These are phyloP conservation scores for Clitarchus hookeri DNA, from an alignment of 2,888 invertebrate genomes.

Conservation along the genomic window DNA sequence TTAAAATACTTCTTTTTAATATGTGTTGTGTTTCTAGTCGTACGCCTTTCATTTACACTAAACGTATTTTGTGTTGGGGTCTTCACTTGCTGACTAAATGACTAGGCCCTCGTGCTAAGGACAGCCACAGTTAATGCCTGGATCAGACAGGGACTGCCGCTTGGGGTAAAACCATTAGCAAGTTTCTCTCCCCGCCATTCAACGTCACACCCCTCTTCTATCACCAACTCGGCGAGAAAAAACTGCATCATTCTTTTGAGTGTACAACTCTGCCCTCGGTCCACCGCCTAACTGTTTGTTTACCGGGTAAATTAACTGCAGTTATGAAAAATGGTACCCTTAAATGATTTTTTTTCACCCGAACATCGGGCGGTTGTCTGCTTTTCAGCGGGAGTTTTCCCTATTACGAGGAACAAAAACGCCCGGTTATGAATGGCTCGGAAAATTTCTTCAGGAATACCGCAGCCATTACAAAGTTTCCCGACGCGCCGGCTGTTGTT, in stretches of 20 bases:
- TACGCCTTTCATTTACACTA: too few species aligned
- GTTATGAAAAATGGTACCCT: slow-evolving; percentile 2
- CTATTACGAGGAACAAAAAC: not conserved
- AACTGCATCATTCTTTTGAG: not conserved
- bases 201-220: not conserved
- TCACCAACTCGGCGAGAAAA: not conserved
- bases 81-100: too few species aligned
- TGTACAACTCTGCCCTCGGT: not conserved
- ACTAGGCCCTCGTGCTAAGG: not conserved
- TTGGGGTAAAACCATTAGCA: not conserved
- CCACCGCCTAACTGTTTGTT: not conserved
- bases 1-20: too few species aligned
- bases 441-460: not conserved
- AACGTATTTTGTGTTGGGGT: too few species aligned
- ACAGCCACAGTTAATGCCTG: not conserved
- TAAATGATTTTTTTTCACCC: not conserved
- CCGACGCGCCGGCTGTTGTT: too few species aligned
- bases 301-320: not conserved
- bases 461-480: not conserved
- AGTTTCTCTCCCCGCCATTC: not conserved
- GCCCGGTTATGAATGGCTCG: not conserved
- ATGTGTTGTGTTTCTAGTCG: too few species aligned
- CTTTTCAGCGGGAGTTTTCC: not conserved
- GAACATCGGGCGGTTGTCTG: not conserved
- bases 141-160: not conserved